phyloP scores from a whole-genome alignment of 2,888 invertebrate genomes.

The Zaprionus bogoriensis region DNA sequence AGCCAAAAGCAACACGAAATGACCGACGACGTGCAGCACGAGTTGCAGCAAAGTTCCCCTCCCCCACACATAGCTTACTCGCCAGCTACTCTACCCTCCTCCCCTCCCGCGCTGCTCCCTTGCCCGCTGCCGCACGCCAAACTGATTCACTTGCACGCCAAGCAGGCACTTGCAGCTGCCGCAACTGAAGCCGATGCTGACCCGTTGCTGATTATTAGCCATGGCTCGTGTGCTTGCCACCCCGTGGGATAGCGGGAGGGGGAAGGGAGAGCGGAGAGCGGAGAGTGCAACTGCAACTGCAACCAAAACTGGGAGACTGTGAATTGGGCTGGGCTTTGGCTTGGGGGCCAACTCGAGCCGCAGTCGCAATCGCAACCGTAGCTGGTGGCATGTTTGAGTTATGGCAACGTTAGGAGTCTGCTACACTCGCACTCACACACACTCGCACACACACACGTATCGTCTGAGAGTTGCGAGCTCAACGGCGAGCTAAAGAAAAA shows the following conservation, averaged over 20 bases:
- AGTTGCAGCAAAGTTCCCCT: conserved; percentile 44
- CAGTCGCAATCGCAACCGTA: too few relatives aligned
- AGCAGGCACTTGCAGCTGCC: conserved; percentile 57
- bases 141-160: conserved; percentile 46
- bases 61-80: conserved; percentile 1
- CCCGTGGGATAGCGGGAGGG: neutral
- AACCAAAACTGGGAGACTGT: conserved; percentile 8
- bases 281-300: too few relatives aligned
- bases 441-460: neutral
- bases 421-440: conserved; percentile 27
- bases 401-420: conserved; percentile 57
- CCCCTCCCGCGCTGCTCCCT: neutral
- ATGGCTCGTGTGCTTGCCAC: conserved; percentile 44
- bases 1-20: conserved; percentile 71
- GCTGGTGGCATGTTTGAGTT: conserved; percentile 76
- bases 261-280: neutral
- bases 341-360: conserved; percentile 33
- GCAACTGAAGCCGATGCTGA: conserved; percentile 21
- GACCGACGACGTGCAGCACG: conserved; percentile 77
- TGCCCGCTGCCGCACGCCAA: conserved; percentile 2
- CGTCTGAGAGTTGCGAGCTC: conserved; percentile 7
- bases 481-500: neutral
- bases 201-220: conserved; percentile 60
- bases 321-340: conserved; percentile 14
- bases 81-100: neutral